A percentile compares a stretch with the other conserved stretches of the same genome.
Conservation (phyloP, 2,888 invertebrate species). For the Noctua comes region DNA sequence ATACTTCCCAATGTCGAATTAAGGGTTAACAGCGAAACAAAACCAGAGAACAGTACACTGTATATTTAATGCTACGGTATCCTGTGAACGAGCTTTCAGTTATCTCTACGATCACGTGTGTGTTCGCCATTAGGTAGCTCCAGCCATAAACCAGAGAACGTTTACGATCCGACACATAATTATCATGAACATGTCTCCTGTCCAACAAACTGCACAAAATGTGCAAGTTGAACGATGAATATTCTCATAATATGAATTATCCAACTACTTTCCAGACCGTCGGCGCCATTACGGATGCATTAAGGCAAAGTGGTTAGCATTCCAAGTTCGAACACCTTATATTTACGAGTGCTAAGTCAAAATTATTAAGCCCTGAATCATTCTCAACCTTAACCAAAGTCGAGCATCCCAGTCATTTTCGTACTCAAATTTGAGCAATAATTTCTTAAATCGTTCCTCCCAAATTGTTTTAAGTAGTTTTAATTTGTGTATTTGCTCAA, state of each 20-base stretch:
- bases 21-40: neutral
- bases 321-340: conserved; percentile 25
- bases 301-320: conserved; percentile 40
- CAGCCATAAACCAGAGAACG: conserved; percentile 18
- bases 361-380: conserved; percentile 34
- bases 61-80: neutral
- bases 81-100: neutral
- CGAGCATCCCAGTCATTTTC: conserved; percentile 14
- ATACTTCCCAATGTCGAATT: too few species aligned
- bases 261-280: conserved; percentile 25
- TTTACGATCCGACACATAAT: conserved; percentile 2
- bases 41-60: neutral
- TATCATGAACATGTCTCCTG: neutral
- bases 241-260: conserved; percentile 50
- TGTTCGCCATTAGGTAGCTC: conserved; percentile 9
- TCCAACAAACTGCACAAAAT: conserved; percentile 30
- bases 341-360: conserved; percentile 40
- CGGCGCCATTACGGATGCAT: conserved; percentile 42
- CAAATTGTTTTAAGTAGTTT: conserved; percentile 29
- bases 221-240: conserved; percentile 9
- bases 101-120: conserved; percentile 8
- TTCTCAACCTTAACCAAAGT: conserved; percentile 12
- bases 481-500: conserved; percentile 32
- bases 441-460: conserved; percentile 9
- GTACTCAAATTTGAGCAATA: conserved; percentile 7